Percentiles rank a stretch among this genome's conserved stretches.
These are phyloP conservation scores for Piaya cayana DNA, from an alignment of 2,113 vertebrate species.

Conservation along the genomic window DNA sequence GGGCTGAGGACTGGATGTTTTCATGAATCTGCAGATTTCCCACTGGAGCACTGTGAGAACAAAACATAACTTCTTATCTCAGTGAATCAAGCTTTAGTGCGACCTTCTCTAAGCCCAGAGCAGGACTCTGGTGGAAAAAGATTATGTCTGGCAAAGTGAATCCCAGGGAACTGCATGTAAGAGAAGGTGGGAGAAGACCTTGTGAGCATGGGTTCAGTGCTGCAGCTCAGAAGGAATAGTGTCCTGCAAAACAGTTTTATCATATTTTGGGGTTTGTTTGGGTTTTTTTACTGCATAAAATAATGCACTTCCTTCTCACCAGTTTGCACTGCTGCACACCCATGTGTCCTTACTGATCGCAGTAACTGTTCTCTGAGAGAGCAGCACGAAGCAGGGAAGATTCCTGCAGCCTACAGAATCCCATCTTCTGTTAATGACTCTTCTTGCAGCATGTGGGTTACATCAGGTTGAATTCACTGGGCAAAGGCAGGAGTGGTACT, in stretches of 20 bases:
- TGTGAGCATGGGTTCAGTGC: neutral
- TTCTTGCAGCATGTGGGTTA: neutral
- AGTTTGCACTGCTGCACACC: neutral
- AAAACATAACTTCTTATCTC: constrained; percentile 16
- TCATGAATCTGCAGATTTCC: constrained; percentile 41
- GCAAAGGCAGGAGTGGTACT: neutral
- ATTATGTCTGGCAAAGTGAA: neutral
- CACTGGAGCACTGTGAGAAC: neutral
- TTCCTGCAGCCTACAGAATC: neutral
- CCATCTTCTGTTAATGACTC: neutral
- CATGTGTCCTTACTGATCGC: neutral
- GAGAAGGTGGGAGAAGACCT: neutral
- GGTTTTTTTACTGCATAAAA: neutral
- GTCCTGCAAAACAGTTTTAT: neutral
- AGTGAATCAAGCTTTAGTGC: neutral
- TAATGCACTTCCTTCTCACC: neutral
- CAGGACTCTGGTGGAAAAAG: neutral
- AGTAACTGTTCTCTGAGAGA: neutral
- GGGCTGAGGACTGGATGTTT: neutral
- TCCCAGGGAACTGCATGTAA: neutral
- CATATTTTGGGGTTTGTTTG: neutral
- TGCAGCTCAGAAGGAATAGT: neutral
- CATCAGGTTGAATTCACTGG: neutral
- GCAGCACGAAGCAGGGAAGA: neutral
- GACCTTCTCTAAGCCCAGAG: neutral